phyloP scores from a whole-genome alignment of 2,888 invertebrate species.

The Theretra japonica region DNA sequence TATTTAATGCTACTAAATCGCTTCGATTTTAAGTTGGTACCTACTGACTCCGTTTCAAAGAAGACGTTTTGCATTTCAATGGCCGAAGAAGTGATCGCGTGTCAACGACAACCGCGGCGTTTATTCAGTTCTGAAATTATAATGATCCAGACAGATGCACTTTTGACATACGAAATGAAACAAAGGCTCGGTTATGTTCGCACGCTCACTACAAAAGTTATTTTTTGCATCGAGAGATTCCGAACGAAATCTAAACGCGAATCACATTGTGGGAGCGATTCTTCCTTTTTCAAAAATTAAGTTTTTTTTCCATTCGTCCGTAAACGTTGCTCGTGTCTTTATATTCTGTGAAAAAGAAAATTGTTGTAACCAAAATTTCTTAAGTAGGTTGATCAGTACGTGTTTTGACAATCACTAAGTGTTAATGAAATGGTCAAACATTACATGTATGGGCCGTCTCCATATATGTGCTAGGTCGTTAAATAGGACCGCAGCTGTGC shows the following conservation, averaged over 20 bases:
- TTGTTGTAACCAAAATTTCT: slow-evolving; percentile 6
- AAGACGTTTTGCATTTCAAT: not conserved
- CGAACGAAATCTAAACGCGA: slow-evolving; percentile 72
- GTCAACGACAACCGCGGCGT: slow-evolving; percentile 36
- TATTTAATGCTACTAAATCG: not conserved
- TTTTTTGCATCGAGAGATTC: slow-evolving; percentile 64
- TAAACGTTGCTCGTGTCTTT: slow-evolving; percentile 2
- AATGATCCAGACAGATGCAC: slow-evolving; percentile 73
- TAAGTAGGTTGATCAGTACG: slow-evolving; percentile 15
- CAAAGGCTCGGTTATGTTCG: slow-evolving; percentile 72
- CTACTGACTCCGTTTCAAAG: not conserved
- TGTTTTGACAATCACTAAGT: slow-evolving; percentile 9
- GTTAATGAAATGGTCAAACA: slow-evolving; percentile 6
- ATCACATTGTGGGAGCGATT: slow-evolving; percentile 70
- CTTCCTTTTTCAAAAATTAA: slow-evolving; percentile 45
- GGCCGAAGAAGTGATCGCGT: slow-evolving; percentile 35
- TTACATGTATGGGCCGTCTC: slow-evolving; percentile 5
- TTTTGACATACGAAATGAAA: slow-evolving; percentile 64
- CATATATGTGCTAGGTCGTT: slow-evolving; percentile 7
- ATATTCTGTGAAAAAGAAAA: slow-evolving; percentile 23
- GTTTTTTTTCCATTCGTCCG: slow-evolving; percentile 16
- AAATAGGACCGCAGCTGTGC: slow-evolving; percentile 17
- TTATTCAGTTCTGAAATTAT: slow-evolving; percentile 61
- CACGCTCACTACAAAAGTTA: slow-evolving; percentile 72
- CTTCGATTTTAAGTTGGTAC: not conserved